These are phyloP conservation scores for Riptortus pedestris DNA, from an alignment of 1,140 invertebrate genomes.

Conservation along the genomic window DNA sequence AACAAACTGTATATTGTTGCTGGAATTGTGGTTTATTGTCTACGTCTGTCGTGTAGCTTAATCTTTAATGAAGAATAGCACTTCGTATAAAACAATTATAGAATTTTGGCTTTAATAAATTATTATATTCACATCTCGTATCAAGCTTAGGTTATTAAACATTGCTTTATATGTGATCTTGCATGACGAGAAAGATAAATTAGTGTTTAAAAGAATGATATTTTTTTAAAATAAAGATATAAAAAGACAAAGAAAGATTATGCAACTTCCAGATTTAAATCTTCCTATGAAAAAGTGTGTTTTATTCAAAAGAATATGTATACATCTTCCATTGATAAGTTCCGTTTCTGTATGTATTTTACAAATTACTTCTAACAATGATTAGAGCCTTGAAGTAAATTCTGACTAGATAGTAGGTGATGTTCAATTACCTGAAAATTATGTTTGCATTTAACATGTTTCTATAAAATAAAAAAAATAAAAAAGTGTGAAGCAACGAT, in stretches of 20 bases:
- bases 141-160: conserved; percentile 6
- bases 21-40: conserved; percentile 2
- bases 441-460: background rate
- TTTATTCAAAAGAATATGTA: background rate
- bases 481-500: background rate
- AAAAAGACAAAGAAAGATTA: background rate
- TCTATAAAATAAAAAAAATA: background rate
- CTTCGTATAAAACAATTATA: conserved; percentile 2
- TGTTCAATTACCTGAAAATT: conserved; percentile 1
- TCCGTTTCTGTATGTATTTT: background rate
- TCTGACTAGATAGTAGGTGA: background rate
- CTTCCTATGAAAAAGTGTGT: background rate
- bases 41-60: conserved; percentile 2
- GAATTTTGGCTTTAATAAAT: conserved; percentile 7
- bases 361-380: background rate
- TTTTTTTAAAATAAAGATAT: too few species aligned
- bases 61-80: background rate
- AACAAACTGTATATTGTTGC: conserved; percentile 1
- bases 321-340: background rate
- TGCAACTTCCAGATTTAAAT: conserved; percentile 5
- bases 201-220: too few species aligned
- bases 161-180: conserved; percentile 8
- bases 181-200: conserved; percentile 1
- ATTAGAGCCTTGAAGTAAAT: background rate
- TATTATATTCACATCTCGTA: background rate